phyloP scores from a whole-genome alignment of 1,140 invertebrate genomes.

The Propsilocerus akamusi region DNA sequence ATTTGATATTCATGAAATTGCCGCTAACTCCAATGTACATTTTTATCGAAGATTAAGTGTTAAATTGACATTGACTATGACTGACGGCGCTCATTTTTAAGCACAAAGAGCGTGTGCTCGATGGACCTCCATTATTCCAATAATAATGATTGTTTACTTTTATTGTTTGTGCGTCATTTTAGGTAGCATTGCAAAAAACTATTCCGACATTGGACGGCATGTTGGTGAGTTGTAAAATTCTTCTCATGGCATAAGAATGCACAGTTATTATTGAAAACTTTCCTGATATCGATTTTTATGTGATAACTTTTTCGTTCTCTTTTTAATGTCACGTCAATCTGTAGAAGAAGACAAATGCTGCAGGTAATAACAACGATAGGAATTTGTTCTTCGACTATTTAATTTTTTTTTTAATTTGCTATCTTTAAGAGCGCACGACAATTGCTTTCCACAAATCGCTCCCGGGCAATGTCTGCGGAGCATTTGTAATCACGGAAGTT shows the following conservation, averaged over 20 bases:
- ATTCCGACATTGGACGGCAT: background rate
- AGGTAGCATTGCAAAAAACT: conserved; percentile 1
- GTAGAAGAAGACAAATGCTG: background rate
- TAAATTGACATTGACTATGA: background rate
- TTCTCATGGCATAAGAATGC: background rate
- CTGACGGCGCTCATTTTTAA: background rate
- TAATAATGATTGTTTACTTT: background rate
- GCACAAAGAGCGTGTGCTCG: background rate
- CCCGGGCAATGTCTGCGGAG: background rate
- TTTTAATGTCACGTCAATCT: background rate
- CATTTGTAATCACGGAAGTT: background rate
- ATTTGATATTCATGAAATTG: background rate
- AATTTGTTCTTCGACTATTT: background rate
- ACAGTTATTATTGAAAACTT: background rate
- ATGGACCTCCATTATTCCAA: background rate
- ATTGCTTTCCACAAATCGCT: background rate
- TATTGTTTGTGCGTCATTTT: background rate
- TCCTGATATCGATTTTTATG: no score
- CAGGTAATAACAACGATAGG: background rate
- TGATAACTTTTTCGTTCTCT: background rate
- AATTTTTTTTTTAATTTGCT: background rate
- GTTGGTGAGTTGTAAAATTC: background rate
- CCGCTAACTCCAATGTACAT: background rate
- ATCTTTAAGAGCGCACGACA: background rate
- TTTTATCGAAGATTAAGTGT: background rate